A percentile compares a stretch with the other conserved stretches of the same genome.
phyloP scores from a whole-genome alignment of 2,797 vertebrate genomes.

The Dicrostonyx torquatus region DNA sequence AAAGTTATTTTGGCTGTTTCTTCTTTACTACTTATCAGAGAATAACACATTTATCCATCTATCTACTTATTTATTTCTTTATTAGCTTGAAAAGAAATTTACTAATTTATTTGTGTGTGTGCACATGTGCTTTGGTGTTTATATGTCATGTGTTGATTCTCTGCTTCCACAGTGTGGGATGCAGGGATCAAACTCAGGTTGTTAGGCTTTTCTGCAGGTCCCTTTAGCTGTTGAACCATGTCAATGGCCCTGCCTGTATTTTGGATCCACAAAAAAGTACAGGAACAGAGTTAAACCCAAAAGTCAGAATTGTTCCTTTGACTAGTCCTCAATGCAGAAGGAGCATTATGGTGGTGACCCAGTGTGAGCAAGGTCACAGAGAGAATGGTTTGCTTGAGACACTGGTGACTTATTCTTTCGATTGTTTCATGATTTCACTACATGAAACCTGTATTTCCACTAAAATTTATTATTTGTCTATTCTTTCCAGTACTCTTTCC shows the following conservation, averaged over 20 bases:
- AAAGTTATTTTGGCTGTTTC: too few species aligned
- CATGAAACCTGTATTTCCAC: background rate
- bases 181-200: too few species aligned
- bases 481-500: slow-evolving; percentile 42
- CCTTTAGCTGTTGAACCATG: too few species aligned
- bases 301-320: background rate
- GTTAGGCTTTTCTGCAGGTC: background rate
- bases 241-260: too few species aligned
- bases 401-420: background rate
- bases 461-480: background rate
- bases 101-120: too few species aligned
- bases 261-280: background rate
- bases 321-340: background rate
- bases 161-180: background rate
- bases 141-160: background rate
- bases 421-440: background rate
- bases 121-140: too few species aligned
- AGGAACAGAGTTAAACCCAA: background rate
- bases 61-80: too few species aligned
- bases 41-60: too few species aligned
- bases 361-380: background rate
- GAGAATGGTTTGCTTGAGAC: background rate
- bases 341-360: fast-evolving
- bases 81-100: too few species aligned
- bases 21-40: too few species aligned